phyloP scores from a whole-genome alignment of 1,140 invertebrate genomes.

The Penaeus indicus region DNA sequence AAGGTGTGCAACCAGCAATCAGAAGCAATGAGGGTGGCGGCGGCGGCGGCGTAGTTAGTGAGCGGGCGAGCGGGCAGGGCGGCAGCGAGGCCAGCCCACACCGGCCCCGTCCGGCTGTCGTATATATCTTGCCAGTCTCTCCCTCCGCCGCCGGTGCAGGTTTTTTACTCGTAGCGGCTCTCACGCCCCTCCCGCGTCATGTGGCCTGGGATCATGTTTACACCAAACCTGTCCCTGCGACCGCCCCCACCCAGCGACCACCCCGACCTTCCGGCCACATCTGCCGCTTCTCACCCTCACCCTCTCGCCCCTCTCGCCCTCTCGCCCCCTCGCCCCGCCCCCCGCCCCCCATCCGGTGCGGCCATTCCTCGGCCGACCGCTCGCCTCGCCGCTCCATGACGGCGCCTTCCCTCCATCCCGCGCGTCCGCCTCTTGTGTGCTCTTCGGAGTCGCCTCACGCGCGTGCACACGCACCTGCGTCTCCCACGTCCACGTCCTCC shows the following conservation, averaged over 20 bases:
- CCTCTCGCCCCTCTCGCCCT: neutral
- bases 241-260: neutral
- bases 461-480: too few relatives aligned
- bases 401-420: too few relatives aligned
- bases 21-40: too few relatives aligned
- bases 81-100: neutral
- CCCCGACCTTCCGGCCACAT: too few relatives aligned
- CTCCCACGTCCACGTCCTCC: too few relatives aligned
- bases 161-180: slow-evolving; percentile 7
- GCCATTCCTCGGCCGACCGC: too few relatives aligned
- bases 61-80: neutral
- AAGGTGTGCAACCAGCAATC: too few relatives aligned
- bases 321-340: neutral
- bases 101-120: slow-evolving; percentile 3
- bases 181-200: slow-evolving; percentile 28
- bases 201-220: slow-evolving; percentile 28
- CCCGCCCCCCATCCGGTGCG: neutral
- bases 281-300: neutral
- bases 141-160: slow-evolving; percentile 15
- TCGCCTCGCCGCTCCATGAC: too few relatives aligned
- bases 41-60: too few relatives aligned
- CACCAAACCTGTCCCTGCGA: slow-evolving; percentile 5
- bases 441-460: too few relatives aligned
- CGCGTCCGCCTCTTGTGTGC: too few relatives aligned
- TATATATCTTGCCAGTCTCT: slow-evolving; percentile 13